A percentile compares a stretch with the other conserved stretches of the same genome.
These are phyloP conservation scores for Synergus japonicus DNA, from an alignment of 2,888 invertebrate genomes.

Conservation along the genomic window DNA sequence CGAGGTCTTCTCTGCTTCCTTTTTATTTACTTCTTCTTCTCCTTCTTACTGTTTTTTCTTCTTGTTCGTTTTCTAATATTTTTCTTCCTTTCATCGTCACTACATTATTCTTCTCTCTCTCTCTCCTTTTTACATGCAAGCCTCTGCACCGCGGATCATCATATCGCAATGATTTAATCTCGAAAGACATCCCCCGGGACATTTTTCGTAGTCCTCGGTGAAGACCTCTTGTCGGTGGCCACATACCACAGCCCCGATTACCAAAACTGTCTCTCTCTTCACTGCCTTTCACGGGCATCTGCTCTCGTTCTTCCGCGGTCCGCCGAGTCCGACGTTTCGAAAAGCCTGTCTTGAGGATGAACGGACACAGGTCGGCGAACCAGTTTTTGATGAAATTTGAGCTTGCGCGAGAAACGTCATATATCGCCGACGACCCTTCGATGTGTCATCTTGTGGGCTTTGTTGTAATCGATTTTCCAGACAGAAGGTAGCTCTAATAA, in stretches of 20 bases:
- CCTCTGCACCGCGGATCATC: conserved; percentile 28
- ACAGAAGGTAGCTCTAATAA: neutral
- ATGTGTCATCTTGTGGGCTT: conserved; percentile 6
- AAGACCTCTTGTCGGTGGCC: neutral
- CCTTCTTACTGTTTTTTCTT: conserved; percentile 46
- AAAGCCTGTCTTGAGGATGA: conserved; percentile 47
- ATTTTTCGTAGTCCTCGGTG: neutral
- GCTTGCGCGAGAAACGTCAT: conserved; percentile 42
- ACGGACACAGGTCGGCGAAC: conserved; percentile 55
- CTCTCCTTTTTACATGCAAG: no score
- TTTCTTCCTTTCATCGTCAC: conserved; percentile 44
- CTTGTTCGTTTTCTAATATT: conserved; percentile 40
- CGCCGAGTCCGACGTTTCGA: conserved; percentile 47
- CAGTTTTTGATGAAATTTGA: conserved; percentile 54
- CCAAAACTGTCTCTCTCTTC: conserved; percentile 70
- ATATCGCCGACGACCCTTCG: conserved; percentile 13
- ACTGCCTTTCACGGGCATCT: conserved; percentile 69
- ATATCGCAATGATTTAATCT: neutral
- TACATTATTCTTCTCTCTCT: conserved; percentile 38
- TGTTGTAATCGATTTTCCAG: conserved; percentile 3
- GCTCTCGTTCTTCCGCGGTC: conserved; percentile 57
- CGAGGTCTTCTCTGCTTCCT: conserved; percentile 39
- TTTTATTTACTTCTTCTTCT: conserved; percentile 16
- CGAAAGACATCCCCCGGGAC: neutral
- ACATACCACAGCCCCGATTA: conserved; percentile 61